Base-by-base conservation (phyloP, 2,113 vertebrate genomes). In the Laticauda laticaudata region DNA sequence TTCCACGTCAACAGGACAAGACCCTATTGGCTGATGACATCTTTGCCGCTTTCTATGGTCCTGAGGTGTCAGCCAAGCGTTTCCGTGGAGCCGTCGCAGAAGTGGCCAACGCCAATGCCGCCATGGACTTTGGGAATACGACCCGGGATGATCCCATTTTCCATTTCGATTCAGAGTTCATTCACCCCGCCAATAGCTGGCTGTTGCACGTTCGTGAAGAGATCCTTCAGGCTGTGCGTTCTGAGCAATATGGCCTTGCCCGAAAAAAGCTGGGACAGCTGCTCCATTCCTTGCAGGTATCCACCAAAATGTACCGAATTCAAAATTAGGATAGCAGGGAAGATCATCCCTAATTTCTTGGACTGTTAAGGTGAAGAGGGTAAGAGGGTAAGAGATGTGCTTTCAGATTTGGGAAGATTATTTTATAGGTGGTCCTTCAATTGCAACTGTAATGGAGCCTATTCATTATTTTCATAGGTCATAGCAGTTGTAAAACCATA, bases 121-220 rank as follows among this genome's bases (percentile, higher is more conserved):
- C 96, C 92, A 98, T 98, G 97, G 98, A 99, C 96, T 98, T 98
- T 92, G 94, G 97, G 88, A 97, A 96, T 18, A 93, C 97, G 88
- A 98, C 98, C 7, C 96, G 93, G 69, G 97, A 96, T 0, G 96
- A 99, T 93, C 98, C 98, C 0, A 94, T 98, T 64, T 97, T 98
- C 94, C 98, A 99, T 96, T 99, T 99, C 57, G 98, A 99, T 94
- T 98, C 98, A 0, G 98, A 99, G 94, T 95, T 91, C 3, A 94
- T 98, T 59, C 95, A 96, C 57, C 96, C 93, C 53, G 97, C 97
- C 39, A 97, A 91, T 0, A 45, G 86, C 34, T 96, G 95, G 92
- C 92, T 99, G 51, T 95, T 95, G 21, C 93, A 96, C 51, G 94
- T 98, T 91, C 98, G 98, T 92, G 93, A 94, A 48, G 97, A 98